A percentile compares a stretch with the other conserved stretches of the same genome.
These are phyloP conservation scores for Petromus typicus DNA, from an alignment of 2,113 vertebrate genomes.

Conservation along the genomic window DNA sequence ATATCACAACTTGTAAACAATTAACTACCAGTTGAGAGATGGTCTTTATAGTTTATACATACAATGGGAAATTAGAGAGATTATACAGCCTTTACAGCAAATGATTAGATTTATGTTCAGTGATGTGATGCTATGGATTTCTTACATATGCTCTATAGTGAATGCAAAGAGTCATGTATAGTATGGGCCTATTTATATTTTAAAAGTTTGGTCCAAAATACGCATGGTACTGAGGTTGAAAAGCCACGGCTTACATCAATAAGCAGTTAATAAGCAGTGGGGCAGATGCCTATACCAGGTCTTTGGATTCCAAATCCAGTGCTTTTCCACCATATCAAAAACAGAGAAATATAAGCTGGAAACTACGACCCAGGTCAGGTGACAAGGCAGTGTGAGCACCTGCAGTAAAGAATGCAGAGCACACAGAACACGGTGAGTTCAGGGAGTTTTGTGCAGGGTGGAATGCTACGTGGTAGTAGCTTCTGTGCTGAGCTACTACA, in stretches of 20 bases:
- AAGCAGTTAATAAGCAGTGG: background rate
- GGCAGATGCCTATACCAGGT: background rate
- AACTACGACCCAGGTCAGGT: background rate
- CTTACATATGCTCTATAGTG: background rate
- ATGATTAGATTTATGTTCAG: background rate
- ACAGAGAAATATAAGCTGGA: background rate
- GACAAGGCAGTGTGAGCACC: background rate
- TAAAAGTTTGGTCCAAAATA: background rate
- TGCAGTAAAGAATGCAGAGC: background rate
- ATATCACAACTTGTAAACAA: background rate
- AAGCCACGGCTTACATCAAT: background rate
- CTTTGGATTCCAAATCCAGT: background rate
- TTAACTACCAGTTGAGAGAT: background rate
- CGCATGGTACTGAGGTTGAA: background rate
- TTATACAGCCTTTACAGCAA: no score
- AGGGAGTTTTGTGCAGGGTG: background rate
- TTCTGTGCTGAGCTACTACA: background rate
- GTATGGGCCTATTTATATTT: background rate
- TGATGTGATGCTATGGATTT: background rate
- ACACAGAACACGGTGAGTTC: background rate
- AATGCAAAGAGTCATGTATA: background rate
- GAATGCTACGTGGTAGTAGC: background rate
- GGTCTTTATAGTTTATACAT: background rate
- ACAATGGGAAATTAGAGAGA: background rate
- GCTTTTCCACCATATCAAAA: background rate